These are phyloP conservation scores for Lasioglossum pauxillum DNA, from an alignment of 2,888 invertebrate species.

Conservation along the genomic window DNA sequence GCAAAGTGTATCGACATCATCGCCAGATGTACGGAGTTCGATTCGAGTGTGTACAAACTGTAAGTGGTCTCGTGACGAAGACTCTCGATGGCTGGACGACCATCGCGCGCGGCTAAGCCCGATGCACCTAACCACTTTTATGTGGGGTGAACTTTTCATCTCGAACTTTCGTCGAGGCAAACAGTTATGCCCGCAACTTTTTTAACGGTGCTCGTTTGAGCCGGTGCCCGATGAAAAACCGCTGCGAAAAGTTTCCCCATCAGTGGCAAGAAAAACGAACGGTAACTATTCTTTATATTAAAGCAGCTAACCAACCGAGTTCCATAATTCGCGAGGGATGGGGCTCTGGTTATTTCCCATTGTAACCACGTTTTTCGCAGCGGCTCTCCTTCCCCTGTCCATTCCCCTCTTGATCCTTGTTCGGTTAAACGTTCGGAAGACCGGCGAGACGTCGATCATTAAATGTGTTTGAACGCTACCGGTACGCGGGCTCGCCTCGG, in stretches of 20 bases:
- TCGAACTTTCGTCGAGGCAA: conserved; percentile 23
- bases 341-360: not conserved
- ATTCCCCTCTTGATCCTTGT: not conserved
- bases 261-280: conserved; percentile 18
- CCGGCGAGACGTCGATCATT: conserved; percentile 4
- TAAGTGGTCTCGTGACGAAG: conserved; percentile 1
- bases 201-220: conserved; percentile 29
- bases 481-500: not conserved
- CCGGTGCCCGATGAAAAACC: conserved; percentile 35
- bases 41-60: conserved; percentile 3
- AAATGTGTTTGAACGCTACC: not conserved
- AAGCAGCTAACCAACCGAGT: conserved; percentile 21
- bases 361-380: not conserved
- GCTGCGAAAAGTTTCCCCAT: conserved; percentile 34
- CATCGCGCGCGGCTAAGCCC: not conserved
- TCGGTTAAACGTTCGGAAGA: not conserved
- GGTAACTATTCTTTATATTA: conserved; percentile 23
- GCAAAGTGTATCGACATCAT: not conserved
- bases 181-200: conserved; percentile 39
- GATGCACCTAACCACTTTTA: conserved; percentile 34
- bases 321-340: not conserved
- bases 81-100: not conserved
- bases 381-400: too few relatives aligned
- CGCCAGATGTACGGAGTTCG: not conserved
- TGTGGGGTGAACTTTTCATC: conserved; percentile 37